A percentile compares a stretch with the other conserved stretches of the same genome.
phyloP scores from a whole-genome alignment of 2,113 vertebrate species.

The Bujurquina vittata region DNA sequence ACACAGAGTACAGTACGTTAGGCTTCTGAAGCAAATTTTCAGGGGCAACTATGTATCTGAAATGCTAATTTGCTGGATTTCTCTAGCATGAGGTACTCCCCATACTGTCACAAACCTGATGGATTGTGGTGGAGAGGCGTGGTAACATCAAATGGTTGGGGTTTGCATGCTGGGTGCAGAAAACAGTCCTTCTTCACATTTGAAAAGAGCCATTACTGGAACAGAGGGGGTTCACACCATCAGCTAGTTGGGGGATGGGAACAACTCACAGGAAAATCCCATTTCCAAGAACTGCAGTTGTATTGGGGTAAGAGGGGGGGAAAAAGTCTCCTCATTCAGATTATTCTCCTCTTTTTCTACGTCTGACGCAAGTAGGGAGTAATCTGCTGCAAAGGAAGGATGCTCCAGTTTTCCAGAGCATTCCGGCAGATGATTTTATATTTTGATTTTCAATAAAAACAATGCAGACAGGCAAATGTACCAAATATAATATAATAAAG shows the following conservation, averaged over 20 bases:
- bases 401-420: not conserved
- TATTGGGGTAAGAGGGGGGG: not conserved
- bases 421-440: not conserved
- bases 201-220: conserved; percentile 39
- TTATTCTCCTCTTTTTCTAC: not conserved
- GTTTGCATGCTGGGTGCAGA: conserved; percentile 12
- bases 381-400: conserved; percentile 16
- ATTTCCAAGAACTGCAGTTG: conserved; percentile 63
- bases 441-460: conserved; percentile 25
- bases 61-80: not conserved
- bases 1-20: not conserved
- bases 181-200: conserved; percentile 27
- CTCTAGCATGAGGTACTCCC: not conserved
- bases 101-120: not conserved
- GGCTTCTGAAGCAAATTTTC: not conserved
- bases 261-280: conserved; percentile 6
- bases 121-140: not conserved
- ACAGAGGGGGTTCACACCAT: conserved; percentile 44
- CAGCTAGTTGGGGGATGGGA: conserved; percentile 42
- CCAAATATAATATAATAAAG: conserved; percentile 35
- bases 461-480: not conserved
- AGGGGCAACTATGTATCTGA: not conserved
- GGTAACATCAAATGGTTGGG: conserved; percentile 38
- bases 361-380: conserved; percentile 1
- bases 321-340: conserved; percentile 13